phyloP scores from a whole-genome alignment of 2,888 invertebrate genomes.

The Xestia ashworthii region DNA sequence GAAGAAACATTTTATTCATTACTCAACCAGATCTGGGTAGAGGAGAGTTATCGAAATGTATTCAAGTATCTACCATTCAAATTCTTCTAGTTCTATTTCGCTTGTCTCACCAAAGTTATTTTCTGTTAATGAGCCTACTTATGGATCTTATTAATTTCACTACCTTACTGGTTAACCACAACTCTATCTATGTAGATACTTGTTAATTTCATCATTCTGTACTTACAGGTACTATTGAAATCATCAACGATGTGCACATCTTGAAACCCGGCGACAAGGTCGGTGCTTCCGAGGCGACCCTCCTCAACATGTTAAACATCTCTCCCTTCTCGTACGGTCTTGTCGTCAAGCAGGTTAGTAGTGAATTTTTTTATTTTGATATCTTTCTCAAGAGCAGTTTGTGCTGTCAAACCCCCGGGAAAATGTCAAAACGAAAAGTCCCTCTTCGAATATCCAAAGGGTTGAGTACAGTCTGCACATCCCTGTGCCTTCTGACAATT shows the following conservation, averaged over 20 bases:
- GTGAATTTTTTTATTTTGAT: not conserved
- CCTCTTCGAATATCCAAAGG: constrained; percentile 78
- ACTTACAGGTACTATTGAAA: constrained; percentile 97
- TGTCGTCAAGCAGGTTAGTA: constrained; percentile 94
- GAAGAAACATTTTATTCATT: constrained; percentile 72
- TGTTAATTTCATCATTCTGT: constrained; percentile 8
- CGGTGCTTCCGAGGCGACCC: constrained; percentile 99
- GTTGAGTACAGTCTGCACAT: constrained; percentile 87
- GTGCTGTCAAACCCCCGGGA: too few relatives aligned
- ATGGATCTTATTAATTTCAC: not conserved
- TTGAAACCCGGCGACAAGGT: constrained; percentile 99
- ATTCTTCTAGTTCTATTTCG: not conserved
- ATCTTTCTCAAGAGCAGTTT: too few relatives aligned
- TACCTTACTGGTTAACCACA: not conserved
- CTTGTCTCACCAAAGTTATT: not conserved
- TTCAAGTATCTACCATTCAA: not conserved
- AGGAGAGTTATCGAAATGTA: not conserved
- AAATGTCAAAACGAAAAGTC: not conserved
- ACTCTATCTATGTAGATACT: not conserved
- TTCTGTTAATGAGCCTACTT: not conserved
- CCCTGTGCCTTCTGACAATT: constrained; percentile 85
- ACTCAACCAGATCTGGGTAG: too few relatives aligned
- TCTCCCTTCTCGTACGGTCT: constrained; percentile 99
- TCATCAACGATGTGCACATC: constrained; percentile 98
- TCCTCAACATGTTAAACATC: constrained; percentile 99